These are phyloP conservation scores for Mesaphorura yosii DNA, from an alignment of 1,140 invertebrate species.

Conservation along the genomic window DNA sequence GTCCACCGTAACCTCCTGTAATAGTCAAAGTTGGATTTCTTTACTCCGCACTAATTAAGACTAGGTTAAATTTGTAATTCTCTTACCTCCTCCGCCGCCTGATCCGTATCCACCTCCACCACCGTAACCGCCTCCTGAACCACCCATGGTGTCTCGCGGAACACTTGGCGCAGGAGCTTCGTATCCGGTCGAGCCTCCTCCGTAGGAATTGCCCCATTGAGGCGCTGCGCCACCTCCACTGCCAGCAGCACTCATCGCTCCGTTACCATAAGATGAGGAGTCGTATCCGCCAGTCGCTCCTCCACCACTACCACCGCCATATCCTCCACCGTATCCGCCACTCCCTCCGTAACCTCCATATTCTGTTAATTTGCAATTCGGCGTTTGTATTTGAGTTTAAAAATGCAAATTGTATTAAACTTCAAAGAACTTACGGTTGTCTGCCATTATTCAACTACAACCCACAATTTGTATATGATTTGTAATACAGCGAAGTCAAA, in stretches of 20 bases:
- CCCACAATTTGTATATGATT: too few species aligned
- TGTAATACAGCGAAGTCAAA: too few species aligned
- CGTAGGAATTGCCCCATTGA: neutral
- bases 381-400: too few species aligned
- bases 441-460: too few species aligned
- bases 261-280: constrained; percentile 6
- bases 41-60: too few species aligned
- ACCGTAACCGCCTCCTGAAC: constrained; percentile 2
- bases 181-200: neutral
- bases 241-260: neutral
- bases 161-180: neutral
- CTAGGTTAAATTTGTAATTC: too few species aligned
- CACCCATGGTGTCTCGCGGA: neutral
- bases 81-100: neutral
- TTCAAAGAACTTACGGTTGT: too few species aligned
- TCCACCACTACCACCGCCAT: neutral
- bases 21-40: too few species aligned
- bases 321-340: constrained; percentile 12
- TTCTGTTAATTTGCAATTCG: too few species aligned
- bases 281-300: neutral
- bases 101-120: neutral
- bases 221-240: neutral
- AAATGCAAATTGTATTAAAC: too few species aligned
- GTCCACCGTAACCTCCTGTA: constrained; percentile 1
- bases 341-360: constrained; percentile 19